Evolutionary conservation across 1,140 invertebrate genomes (phyloP).

Genomic region (Globodera rostochiensis): DNA sequence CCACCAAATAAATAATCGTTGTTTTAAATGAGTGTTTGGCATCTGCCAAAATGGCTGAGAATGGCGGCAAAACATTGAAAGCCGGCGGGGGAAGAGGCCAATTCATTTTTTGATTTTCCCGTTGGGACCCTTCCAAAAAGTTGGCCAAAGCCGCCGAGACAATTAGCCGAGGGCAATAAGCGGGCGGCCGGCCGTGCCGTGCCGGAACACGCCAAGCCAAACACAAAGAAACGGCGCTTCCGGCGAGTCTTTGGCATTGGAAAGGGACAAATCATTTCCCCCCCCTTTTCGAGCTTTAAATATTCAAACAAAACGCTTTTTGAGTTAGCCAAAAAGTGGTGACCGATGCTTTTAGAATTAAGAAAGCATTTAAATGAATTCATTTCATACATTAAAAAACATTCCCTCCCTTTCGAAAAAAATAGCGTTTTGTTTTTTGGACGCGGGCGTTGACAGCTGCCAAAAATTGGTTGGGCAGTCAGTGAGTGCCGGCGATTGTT

Average conservation of each 20-base stretch:
- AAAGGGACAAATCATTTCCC: neutral
- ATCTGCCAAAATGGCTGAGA: too few species aligned
- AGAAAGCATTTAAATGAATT: too few species aligned
- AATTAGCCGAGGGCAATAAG: neutral
- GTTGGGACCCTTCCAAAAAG: neutral
- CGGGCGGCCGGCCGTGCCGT: neutral
- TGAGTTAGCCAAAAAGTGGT: too few species aligned
- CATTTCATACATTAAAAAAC: too few species aligned
- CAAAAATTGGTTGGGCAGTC: neutral
- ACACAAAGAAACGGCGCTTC: neutral
- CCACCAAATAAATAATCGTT: too few species aligned
- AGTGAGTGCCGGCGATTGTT: neutral
- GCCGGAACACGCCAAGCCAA: slow-evolving; percentile 4
- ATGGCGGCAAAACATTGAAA: neutral
- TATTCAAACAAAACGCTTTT: too few species aligned
- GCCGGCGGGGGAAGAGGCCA: neutral
- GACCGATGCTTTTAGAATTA: too few species aligned
- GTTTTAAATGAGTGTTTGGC: too few species aligned
- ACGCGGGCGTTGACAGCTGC: neutral
- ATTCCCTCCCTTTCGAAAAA: too few species aligned
- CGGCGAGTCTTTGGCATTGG: neutral
- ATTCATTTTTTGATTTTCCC: neutral
- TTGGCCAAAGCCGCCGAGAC: neutral
- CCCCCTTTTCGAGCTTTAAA: too few species aligned
- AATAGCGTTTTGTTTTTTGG: neutral